Conservation (phyloP, 2,888 invertebrate genomes). For the Adelphocoris suturalis region DNA sequence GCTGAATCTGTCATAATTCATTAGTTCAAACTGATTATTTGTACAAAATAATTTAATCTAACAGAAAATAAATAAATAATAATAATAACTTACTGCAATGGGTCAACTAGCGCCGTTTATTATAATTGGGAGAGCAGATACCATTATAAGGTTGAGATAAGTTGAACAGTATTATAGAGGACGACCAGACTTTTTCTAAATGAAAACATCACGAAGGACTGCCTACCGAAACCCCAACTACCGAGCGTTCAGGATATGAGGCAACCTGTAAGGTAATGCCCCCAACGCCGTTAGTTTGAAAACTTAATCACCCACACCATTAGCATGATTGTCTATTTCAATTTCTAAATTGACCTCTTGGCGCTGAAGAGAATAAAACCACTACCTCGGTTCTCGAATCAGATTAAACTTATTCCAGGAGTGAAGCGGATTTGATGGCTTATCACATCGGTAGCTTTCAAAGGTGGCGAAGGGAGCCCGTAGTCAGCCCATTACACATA, state of each 20-base stretch:
- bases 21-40: too few species aligned
- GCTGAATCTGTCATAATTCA: too few species aligned
- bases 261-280: slow-evolving; percentile 29
- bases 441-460: slow-evolving; percentile 67
- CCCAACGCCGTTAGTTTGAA: slow-evolving; percentile 36
- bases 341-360: slow-evolving; percentile 69
- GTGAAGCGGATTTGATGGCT: slow-evolving; percentile 68
- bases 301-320: slow-evolving; percentile 57
- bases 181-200: neutral
- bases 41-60: too few species aligned
- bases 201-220: slow-evolving; percentile 14
- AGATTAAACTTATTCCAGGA: slow-evolving; percentile 67
- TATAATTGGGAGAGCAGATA: too few species aligned
- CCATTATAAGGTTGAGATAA: too few species aligned
- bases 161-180: too few species aligned
- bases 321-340: slow-evolving; percentile 70
- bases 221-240: neutral
- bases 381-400: slow-evolving; percentile 28
- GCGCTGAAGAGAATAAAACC: slow-evolving; percentile 11
- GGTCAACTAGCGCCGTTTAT: too few species aligned
- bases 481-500: slow-evolving; percentile 58
- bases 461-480: slow-evolving; percentile 52
- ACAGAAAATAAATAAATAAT: too few species aligned
- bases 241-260: slow-evolving; percentile 24
- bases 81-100: too few species aligned